Percentiles rank a stretch among this genome's conserved stretches.
Conservation (phyloP, 2,797 vertebrate genomes). For the Microctenopoma steveboyesi region DNA sequence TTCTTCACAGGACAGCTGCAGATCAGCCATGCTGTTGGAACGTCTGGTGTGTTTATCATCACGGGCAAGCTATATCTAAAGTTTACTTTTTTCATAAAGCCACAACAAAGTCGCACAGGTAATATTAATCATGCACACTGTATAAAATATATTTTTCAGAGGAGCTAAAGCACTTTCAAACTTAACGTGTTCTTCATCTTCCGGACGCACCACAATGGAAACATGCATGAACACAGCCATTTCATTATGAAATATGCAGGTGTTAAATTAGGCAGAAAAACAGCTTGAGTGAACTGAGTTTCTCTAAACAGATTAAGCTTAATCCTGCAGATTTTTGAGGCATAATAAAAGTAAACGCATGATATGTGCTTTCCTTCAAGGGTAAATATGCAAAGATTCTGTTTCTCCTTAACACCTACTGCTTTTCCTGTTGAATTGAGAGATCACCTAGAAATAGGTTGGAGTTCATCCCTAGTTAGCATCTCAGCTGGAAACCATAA, state of each 20-base stretch:
- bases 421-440: constrained; percentile 21
- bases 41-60: no score
- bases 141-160: background rate
- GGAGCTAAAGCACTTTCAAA: background rate
- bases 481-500: background rate
- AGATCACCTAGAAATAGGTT: constrained; percentile 6
- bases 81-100: background rate
- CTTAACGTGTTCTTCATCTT: background rate
- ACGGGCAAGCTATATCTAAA: no score
- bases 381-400: constrained; percentile 20
- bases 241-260: background rate
- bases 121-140: background rate
- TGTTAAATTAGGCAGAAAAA: background rate
- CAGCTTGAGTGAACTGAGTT: background rate
- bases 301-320: background rate
- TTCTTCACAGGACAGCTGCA: no score
- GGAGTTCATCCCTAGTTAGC: constrained; percentile 1
- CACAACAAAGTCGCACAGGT: background rate
- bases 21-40: no score
- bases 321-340: constrained; percentile 8
- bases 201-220: background rate
- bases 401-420: background rate
- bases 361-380: constrained; percentile 24
- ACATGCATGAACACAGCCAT: background rate
- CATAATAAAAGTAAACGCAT: constrained; percentile 23